Base-by-base conservation (phyloP, 2,113 vertebrate genomes). In the Pachycephala philippinensis region DNA sequence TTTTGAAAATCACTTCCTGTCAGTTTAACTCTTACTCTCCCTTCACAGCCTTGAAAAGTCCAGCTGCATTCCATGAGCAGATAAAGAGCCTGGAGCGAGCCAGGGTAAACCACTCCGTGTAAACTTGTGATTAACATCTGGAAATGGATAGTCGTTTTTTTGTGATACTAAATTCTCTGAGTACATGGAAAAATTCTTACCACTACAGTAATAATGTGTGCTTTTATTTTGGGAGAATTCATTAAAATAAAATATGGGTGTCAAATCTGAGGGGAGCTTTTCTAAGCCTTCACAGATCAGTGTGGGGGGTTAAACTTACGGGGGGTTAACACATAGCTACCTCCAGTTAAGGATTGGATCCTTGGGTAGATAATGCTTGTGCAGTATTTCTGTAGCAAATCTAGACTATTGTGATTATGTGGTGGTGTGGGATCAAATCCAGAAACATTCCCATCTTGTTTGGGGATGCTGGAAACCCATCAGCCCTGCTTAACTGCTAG, bases 41-140 rank as follows among this genome's bases (percentile, higher is more conserved):
- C 61, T 89, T 95, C 78, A 85, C 98, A 99, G 99, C 99, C 89
- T 98, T 99, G 98, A 99, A 99, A 98, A 99, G 98, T 90, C 99
- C 99, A 86, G 99, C 98, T 89, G 98, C 98, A 96, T 99, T 99
- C 98, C 99, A 99, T 78, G 99, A 99, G 95, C 99, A 99, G 98
- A 99, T 99, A 77, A 99, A 99, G 97, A 99, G 98, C 97, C 98
- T 99, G 98, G 99, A 99, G 97, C 98, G 99, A 98, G 99, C 99
- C 95, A 98, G 99, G 98, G 99, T 99, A 98, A 99, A 98, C 42
- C 17, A 59, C 71, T 94, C 75, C 40, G 31, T 89, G 77, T 78
- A 47, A 93, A 89, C 61, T 91, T 97, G 49, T 69, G 37, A 61
- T 64, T 89, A 81, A 70, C 23, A 45, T 68, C 68, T 84, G 54